Evolutionary conservation across 2,888 invertebrate genomes (phyloP), one percentile per base, ranked within the genome.

Genomic region (Drosophila dives): DNA sequence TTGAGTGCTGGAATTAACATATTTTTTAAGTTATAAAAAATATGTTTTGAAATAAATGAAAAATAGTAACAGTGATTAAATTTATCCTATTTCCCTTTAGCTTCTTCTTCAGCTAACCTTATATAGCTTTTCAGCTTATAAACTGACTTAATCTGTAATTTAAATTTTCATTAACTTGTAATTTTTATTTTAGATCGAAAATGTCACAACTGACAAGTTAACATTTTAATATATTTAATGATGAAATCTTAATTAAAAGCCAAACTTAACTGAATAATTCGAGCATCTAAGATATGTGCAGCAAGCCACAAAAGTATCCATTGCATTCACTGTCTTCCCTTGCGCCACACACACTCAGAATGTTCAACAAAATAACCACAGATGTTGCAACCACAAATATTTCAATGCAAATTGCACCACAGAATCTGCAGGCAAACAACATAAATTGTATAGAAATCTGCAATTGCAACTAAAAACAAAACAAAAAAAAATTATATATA

Each of bases 371-470:
- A 54, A 29, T 55, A 63, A 50, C 53, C 61, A 49, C 51, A 72
- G 45, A 68, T 64, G 59, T 26, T 53, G 64, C 38, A 72, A 53
- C 64, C 77, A 67, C 72, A 77, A 76, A 76, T 72, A 76, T 70
- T 72, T 61, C 77, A 76, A 62, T 72, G 67, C 42, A 62, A 76
- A 64, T 51, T 64, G 71, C 51, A 71, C 59, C 62, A 50, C 72
- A 76, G 59, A 76, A 64, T 66, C 56, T 64, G 69, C 70, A 49
- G 49, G 73, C 62, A 70, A 77, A 64, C 70, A 60, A 63, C 59
- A 78, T 54, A 71, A 71, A 75, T 74, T 64, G 56, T 50, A 68
- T 60, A 68, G 49, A 56, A 67, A 74, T 69, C 68, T 77, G 74
- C 64, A 74, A 60, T 59, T 67, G 74, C 66, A 77, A 42, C 62